phyloP scores from a whole-genome alignment of 2,888 invertebrate species.

The Clistopyga incitator region DNA sequence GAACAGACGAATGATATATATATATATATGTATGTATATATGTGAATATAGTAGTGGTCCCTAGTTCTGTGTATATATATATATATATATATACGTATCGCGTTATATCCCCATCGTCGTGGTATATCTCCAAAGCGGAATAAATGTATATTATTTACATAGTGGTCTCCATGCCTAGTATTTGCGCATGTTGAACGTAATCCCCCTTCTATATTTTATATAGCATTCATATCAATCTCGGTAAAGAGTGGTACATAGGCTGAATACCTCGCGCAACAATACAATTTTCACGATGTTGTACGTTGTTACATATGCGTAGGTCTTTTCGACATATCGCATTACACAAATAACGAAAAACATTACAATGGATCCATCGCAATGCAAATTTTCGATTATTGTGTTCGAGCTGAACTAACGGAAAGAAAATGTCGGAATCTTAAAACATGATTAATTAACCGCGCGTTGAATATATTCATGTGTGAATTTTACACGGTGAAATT shows the following conservation, averaged over 20 bases:
- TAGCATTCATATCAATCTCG: conserved; percentile 42
- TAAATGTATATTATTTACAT: conserved; percentile 57
- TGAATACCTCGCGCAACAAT: background rate
- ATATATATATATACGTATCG: background rate
- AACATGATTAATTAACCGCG: no score
- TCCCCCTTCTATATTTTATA: conserved; percentile 44
- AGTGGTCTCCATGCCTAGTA: conserved; percentile 9
- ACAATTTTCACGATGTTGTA: background rate
- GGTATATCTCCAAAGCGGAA: conserved; percentile 31
- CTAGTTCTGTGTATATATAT: conserved; percentile 16
- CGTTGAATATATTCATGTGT: no score
- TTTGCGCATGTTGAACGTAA: conserved; percentile 37
- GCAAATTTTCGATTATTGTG: no score
- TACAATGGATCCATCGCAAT: no score
- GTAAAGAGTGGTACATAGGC: conserved; percentile 21
- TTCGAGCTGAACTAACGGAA: no score
- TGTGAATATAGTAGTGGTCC: no score
- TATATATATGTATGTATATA: no score
- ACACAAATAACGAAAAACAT: conserved; percentile 9
- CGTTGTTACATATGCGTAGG: no score
- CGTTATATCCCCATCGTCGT: background rate
- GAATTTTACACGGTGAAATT: no score
- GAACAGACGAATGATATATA: conserved; percentile 53
- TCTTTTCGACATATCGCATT: no score
- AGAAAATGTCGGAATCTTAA: no score